Evolutionary conservation across 2,797 vertebrate genomes (phyloP).

Genomic region (Ceyx erithaca): DNA sequence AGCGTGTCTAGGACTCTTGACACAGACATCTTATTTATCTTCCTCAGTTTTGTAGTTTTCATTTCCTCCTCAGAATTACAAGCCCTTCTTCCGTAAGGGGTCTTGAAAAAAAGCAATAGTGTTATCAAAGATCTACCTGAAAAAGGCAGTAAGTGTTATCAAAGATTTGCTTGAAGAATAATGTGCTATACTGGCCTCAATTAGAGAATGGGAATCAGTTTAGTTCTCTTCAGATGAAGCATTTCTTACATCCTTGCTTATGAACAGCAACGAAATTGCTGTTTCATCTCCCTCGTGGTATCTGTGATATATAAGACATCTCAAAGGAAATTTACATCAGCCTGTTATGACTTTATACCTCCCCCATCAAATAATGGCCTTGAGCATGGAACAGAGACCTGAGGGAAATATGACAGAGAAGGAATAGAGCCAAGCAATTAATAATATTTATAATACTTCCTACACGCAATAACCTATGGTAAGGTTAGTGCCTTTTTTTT

Average conservation of each 20-base stretch:
- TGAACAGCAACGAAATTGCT: slow-evolving; percentile 43
- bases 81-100: not conserved
- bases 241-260: slow-evolving; percentile 39
- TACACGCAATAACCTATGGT: slow-evolving; percentile 41
- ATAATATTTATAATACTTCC: slow-evolving; percentile 70
- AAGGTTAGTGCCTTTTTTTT: slow-evolving; percentile 21
- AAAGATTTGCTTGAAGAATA: slow-evolving; percentile 37
- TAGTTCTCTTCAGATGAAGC: slow-evolving; percentile 15
- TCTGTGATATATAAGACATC: slow-evolving; percentile 59
- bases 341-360: slow-evolving; percentile 67
- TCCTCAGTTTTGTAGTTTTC: not conserved
- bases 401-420: slow-evolving; percentile 64
- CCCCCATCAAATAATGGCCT: slow-evolving; percentile 64
- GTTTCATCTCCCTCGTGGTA: slow-evolving; percentile 49
- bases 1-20: not conserved
- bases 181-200: not conserved
- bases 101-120: slow-evolving; percentile 27
- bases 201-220: slow-evolving; percentile 7
- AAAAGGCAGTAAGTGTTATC: slow-evolving; percentile 35
- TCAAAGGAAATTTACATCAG: slow-evolving; percentile 72
- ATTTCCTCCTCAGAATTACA: slow-evolving; percentile 46
- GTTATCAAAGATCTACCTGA: not conserved
- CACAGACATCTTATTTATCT: slow-evolving; percentile 32
- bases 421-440: slow-evolving; percentile 65
- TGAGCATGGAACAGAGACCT: slow-evolving; percentile 63